Percentiles rank a stretch among this genome's conserved stretches.
These are phyloP conservation scores for Mamestra brassicae DNA, from an alignment of 2,888 invertebrate species.

Conservation along the genomic window DNA sequence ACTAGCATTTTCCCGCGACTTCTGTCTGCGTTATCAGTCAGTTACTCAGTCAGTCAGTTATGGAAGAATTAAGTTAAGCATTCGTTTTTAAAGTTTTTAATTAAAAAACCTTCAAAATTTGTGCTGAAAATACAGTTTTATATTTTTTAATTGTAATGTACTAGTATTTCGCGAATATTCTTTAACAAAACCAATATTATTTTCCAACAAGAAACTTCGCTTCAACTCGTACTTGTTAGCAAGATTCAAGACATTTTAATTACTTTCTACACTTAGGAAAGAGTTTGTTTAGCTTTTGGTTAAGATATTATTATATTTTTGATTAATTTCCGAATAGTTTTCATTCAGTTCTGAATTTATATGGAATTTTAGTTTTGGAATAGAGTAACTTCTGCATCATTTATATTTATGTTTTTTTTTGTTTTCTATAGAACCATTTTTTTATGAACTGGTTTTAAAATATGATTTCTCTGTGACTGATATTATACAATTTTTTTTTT, in stretches of 20 bases:
- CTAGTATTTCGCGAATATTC: constrained; percentile 36
- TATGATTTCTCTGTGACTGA: no score
- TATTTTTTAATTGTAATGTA: constrained; percentile 9
- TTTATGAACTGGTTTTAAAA: no score
- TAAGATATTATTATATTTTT: constrained; percentile 9
- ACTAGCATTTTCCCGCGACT: no score
- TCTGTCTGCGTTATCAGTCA: no score
- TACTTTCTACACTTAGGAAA: constrained; percentile 39
- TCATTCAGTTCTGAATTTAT: not conserved
- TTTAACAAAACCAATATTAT: constrained; percentile 53
- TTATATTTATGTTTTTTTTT: no score
- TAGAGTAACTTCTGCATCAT: not conserved
- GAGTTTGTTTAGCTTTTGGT: constrained; percentile 26
- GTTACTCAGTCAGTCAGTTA: no score
- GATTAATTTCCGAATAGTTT: constrained; percentile 21
- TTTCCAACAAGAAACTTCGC: constrained; percentile 34
- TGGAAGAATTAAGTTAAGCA: no score
- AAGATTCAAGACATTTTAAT: constrained; percentile 49
- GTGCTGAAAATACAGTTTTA: not conserved
- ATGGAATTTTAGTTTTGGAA: not conserved
- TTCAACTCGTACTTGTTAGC: constrained; percentile 30
- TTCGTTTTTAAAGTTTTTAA: no score
- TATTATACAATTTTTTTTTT: no score
- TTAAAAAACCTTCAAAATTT: not conserved
- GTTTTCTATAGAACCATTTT: no score